A percentile compares a stretch with the other conserved stretches of the same genome.
phyloP scores from a whole-genome alignment of 2,797 vertebrate genomes.

The Pterois miles region DNA sequence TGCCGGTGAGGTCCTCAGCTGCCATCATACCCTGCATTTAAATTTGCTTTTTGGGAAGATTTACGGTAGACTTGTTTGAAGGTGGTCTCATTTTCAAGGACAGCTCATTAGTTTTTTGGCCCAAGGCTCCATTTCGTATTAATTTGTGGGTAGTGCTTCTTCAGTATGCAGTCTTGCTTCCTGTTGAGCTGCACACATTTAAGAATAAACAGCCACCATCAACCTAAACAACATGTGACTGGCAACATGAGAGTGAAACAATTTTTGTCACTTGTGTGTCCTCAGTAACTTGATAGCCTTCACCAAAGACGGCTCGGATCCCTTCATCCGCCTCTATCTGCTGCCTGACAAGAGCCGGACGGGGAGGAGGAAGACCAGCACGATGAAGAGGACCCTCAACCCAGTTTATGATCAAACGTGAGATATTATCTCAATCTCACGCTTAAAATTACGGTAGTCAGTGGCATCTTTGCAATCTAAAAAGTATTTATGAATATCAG shows the following conservation, averaged over 20 bases:
- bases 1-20: conserved; percentile 87
- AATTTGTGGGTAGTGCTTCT: background rate
- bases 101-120: conserved; percentile 5
- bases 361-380: conserved; percentile 93
- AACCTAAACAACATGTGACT: conserved; percentile 19
- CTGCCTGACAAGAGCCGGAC: conserved; percentile 95
- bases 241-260: conserved; percentile 38
- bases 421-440: background rate
- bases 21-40: background rate
- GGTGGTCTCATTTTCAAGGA: background rate
- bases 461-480: background rate
- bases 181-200: background rate
- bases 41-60: background rate
- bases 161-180: background rate
- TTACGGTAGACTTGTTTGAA: background rate
- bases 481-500: background rate
- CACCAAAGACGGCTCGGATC: conserved; percentile 94
- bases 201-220: background rate
- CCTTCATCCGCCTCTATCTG: conserved; percentile 94
- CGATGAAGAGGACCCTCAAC: conserved; percentile 92
- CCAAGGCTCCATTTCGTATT: background rate
- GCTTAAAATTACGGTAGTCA: background rate
- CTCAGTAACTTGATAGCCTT: conserved; percentile 94
- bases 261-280: conserved; percentile 43
- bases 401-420: conserved; percentile 97